phyloP scores from a whole-genome alignment of 2,797 vertebrate genomes.

The Anolis apletophallus region DNA sequence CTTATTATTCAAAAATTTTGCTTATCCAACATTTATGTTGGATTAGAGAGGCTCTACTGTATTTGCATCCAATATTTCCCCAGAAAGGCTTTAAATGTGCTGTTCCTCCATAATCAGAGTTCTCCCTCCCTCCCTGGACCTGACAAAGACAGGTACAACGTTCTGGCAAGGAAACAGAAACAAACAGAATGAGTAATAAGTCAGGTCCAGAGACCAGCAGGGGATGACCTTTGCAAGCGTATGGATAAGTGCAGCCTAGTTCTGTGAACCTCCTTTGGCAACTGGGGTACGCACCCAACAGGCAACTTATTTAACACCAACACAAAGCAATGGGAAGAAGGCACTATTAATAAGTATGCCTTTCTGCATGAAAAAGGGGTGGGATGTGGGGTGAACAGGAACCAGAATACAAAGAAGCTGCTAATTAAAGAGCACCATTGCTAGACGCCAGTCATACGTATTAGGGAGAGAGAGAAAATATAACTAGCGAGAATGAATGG shows the following conservation, averaged over 20 bases:
- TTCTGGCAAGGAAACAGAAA: slow-evolving; percentile 12
- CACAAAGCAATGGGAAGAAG: slow-evolving; percentile 47
- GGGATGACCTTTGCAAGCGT: slow-evolving; percentile 53
- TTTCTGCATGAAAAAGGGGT: slow-evolving; percentile 1
- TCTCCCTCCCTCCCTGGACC: not conserved
- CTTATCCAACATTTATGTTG: too few relatives aligned
- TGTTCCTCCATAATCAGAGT: not conserved
- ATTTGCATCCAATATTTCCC: not conserved
- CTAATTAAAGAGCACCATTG: slow-evolving; percentile 56
- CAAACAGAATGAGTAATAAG: slow-evolving; percentile 9
- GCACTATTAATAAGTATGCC: slow-evolving; percentile 17
- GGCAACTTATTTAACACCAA: slow-evolving; percentile 38
- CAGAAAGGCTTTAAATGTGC: slow-evolving; percentile 29
- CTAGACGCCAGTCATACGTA: slow-evolving; percentile 37
- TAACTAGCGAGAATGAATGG: not conserved
- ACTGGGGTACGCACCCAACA: not conserved
- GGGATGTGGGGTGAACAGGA: slow-evolving; percentile 51
- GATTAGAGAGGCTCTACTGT: too few relatives aligned
- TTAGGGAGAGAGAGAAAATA: slow-evolving; percentile 40
- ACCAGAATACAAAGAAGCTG: slow-evolving; percentile 59
- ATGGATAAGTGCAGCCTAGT: not conserved
- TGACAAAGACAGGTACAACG: slow-evolving; percentile 11
- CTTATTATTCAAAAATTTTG: too few relatives aligned
- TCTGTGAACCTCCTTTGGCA: slow-evolving; percentile 2
- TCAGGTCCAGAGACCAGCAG: slow-evolving; percentile 27